Percentiles rank a stretch among this genome's conserved stretches.
Evolutionary conservation across 1,140 invertebrate genomes (phyloP).

Genomic region (Drosophila willistoni): DNA sequence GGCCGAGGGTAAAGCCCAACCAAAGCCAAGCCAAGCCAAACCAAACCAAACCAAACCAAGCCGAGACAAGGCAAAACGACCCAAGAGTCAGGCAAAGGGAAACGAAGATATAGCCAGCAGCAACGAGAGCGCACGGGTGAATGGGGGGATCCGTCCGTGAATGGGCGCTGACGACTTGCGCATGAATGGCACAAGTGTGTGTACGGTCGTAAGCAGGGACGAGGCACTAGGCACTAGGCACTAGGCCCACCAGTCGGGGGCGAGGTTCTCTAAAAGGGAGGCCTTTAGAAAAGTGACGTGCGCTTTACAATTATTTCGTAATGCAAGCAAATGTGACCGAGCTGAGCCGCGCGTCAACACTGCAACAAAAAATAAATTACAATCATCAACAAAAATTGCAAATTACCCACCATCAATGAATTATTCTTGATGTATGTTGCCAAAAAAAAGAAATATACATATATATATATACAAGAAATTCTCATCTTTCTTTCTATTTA

Average conservation of each 20-base stretch:
- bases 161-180: slow-evolving; percentile 76
- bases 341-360: slow-evolving; percentile 30
- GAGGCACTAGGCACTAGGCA: not conserved
- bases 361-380: not conserved
- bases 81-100: not conserved
- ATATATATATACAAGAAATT: no score
- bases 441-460: no score
- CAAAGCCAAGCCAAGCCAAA: slow-evolving; percentile 20
- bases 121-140: slow-evolving; percentile 8
- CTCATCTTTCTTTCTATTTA: no score
- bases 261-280: slow-evolving; percentile 51
- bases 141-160: slow-evolving; percentile 49
- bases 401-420: not conserved
- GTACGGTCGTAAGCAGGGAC: not conserved
- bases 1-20: slow-evolving; percentile 44
- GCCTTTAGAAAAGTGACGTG: slow-evolving; percentile 80
- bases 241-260: not conserved
- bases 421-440: no score
- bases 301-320: slow-evolving; percentile 80
- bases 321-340: slow-evolving; percentile 79
- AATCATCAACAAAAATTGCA: not conserved
- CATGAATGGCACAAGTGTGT: slow-evolving; percentile 76
- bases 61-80: slow-evolving; percentile 16
- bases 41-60: slow-evolving; percentile 4
- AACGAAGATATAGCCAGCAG: not conserved